Conservation (phyloP, 2,888 invertebrate species). For the Drosophila demipolita region DNA sequence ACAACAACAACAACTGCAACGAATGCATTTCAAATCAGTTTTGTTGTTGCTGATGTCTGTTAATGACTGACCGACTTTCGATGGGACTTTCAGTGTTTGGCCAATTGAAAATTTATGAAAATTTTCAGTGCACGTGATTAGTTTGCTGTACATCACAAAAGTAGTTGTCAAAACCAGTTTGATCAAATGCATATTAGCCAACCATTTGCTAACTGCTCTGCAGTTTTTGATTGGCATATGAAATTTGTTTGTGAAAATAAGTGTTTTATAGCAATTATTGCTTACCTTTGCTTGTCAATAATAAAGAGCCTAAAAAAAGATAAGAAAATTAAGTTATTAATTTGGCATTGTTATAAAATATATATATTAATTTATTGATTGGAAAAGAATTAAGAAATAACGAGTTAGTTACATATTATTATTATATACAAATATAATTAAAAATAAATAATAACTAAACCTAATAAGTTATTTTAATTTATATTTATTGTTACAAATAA, state of each 20-base stretch:
- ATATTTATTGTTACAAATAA: too few relatives aligned
- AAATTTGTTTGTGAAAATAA: background rate
- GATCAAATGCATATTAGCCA: background rate
- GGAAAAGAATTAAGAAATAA: background rate
- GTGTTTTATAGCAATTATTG: background rate
- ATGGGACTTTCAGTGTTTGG: constrained; percentile 24
- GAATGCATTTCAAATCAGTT: constrained; percentile 18
- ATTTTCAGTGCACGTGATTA: constrained; percentile 34
- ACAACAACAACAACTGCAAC: background rate
- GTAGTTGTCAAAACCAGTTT: constrained; percentile 29
- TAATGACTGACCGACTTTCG: constrained; percentile 51
- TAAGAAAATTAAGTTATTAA: background rate
- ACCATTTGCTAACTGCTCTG: constrained; percentile 2
- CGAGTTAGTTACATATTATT: too few relatives aligned
- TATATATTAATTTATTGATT: background rate
- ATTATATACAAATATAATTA: too few relatives aligned
- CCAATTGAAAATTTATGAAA: constrained; percentile 56
- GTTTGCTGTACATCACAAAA: constrained; percentile 27
- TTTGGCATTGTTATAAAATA: too few relatives aligned
- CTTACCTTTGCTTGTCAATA: background rate
- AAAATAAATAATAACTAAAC: too few relatives aligned
- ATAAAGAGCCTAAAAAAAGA: background rate
- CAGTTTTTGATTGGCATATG: background rate
- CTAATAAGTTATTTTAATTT: too few relatives aligned
- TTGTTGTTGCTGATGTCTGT: constrained; percentile 24